Base-by-base conservation (phyloP, 2,113 vertebrate genomes). In the Paradoxurus hermaphroditus region DNA sequence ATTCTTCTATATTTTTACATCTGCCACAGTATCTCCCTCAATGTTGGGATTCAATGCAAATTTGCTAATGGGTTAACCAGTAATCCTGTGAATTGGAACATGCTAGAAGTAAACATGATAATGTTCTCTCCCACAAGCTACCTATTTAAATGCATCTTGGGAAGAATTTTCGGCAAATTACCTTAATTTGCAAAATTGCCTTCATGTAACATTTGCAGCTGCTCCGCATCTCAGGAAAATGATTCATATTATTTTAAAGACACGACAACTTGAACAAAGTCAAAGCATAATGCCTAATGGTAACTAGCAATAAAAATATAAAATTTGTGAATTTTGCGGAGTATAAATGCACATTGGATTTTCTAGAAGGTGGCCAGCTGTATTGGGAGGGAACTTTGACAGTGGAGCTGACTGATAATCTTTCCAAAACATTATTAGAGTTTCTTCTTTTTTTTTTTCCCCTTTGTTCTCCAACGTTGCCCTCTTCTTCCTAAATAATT, bases 181-280 rank as follows among this genome's bases (percentile, higher is more conserved):
- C 73, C 85, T 98, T 95, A 98, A 97, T 98, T 98, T 95, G 90
- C 67, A 95, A 93, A 96, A 95, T 86, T 96, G 94, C 84, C 91
- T 98, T 86, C 94, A 82, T 95, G 67, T 92, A 92, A 96, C 73
- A 86, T 91, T 95, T 96, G 91, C 95, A 97, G 96, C 94, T 97
- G 73, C 96, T 97, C 63, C 21, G 79, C 44, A 75, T 94, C 86
- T 86, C 53, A 85, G 72, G 62, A 93, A 97, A 98, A 97, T 95
- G 92, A 97, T 97, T 98, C 97, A 96, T 89, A 95, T 97, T 96
- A 87, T 98, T 97, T 98, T 95, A 97, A 95, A 97, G 97, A 93
- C 91, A 97, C 0, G 49, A 36, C 67, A 88, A 73, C 21, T 93
- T 97, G 95, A 96, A 91, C 63, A 96, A 96, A 94, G 95, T 97